Conservation (phyloP, 2,113 vertebrate species). For the Cyphomyrus plagiostoma region DNA sequence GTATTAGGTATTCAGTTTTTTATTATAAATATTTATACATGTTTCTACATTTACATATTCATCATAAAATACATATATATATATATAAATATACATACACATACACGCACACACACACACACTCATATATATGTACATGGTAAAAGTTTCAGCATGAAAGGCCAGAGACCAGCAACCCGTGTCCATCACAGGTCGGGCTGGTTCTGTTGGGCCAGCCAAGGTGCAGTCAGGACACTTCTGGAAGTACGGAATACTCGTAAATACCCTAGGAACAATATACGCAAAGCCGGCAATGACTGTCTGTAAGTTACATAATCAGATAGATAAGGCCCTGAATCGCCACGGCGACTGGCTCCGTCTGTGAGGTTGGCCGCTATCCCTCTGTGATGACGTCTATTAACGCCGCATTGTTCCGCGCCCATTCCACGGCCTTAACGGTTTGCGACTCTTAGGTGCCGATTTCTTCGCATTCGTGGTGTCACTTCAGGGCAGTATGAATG, state of each 20-base stretch:
- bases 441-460: neutral
- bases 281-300: neutral
- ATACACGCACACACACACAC: too few species aligned
- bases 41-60: neutral
- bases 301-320: neutral
- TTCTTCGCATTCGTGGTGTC: neutral
- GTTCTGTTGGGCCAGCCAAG: neutral
- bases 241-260: neutral
- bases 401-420: neutral
- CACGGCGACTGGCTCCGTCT: neutral
- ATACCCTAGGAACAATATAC: neutral
- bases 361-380: neutral
- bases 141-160: neutral
- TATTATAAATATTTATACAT: neutral
- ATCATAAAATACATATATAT: neutral
- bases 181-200: neutral
- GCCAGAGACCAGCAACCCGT: neutral
- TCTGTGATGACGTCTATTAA: neutral
- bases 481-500: slow-evolving; percentile 23
- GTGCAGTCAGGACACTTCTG: neutral
- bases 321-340: neutral
- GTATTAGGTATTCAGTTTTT: neutral
- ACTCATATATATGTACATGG: too few species aligned
- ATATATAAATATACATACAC: neutral
- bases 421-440: neutral